Conservation (phyloP, 2,113 vertebrate genomes). For the Hippotragus niger region DNA sequence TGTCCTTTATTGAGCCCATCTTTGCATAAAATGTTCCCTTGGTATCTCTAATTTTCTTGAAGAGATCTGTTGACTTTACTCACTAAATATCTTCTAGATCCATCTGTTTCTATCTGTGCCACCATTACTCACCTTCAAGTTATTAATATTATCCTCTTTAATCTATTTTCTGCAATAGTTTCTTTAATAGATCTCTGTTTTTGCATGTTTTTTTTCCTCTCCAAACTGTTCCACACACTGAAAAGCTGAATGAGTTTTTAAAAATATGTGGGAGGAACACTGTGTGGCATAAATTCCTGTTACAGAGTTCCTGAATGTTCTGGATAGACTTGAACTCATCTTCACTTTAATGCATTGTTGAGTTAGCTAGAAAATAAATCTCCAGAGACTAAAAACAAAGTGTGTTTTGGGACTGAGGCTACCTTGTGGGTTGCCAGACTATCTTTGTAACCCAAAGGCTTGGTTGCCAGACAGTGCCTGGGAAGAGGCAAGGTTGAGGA, state of each 20-base stretch:
- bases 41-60: background rate
- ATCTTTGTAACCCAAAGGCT: background rate
- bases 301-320: background rate
- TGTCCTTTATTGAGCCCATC: background rate
- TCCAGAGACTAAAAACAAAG: background rate
- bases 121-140: background rate
- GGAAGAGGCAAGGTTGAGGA: background rate
- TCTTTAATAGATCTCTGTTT: background rate
- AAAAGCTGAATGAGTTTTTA: background rate
- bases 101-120: background rate
- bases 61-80: background rate
- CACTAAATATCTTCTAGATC: background rate
- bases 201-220: background rate
- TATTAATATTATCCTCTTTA: background rate
- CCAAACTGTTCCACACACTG: background rate
- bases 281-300: background rate
- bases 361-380: constrained; percentile 1
- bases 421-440: background rate
- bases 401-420: background rate
- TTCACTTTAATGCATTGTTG: background rate
- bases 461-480: background rate
- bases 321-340: background rate
- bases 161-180: background rate
- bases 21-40: background rate
- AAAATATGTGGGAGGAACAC: background rate